phyloP scores from a whole-genome alignment of 2,113 vertebrate species.

The Protomyctophum bolini region DNA sequence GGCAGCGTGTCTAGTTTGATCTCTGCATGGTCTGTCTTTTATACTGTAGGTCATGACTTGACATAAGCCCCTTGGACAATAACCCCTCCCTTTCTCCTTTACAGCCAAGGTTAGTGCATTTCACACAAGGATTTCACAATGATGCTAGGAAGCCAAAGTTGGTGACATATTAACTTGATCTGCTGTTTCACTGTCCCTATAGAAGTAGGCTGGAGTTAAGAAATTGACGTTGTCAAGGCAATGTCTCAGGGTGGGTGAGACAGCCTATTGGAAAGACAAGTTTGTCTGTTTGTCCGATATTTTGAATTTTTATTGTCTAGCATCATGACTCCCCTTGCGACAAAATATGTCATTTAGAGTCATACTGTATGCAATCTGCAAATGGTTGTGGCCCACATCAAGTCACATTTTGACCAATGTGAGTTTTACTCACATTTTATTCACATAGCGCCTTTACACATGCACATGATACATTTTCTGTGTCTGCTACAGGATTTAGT shows the following conservation, averaged over 20 bases:
- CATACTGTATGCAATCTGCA: background rate
- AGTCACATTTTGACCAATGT: conserved; percentile 48
- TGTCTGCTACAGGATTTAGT: background rate
- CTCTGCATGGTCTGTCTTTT: conserved; percentile 47
- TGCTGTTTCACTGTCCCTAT: conserved; percentile 28
- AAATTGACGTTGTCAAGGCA: conserved; percentile 47
- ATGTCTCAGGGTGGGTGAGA: conserved; percentile 3
- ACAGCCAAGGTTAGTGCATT: conserved; percentile 35
- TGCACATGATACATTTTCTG: conserved; percentile 12
- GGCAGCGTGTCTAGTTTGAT: conserved; percentile 38
- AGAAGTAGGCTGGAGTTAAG: conserved; percentile 18
- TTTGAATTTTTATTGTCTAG: background rate
- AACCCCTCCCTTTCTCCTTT: conserved; percentile 52
- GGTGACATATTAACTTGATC: conserved; percentile 72
- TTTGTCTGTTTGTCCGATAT: background rate
- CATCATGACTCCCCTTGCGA: background rate
- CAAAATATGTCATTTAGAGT: background rate
- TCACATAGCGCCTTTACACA: conserved; percentile 26
- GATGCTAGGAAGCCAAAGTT: conserved; percentile 42
- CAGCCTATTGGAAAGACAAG: conserved; percentile 18
- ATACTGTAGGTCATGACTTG: conserved; percentile 49
- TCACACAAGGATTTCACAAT: conserved; percentile 58
- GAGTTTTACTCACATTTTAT: conserved; percentile 10
- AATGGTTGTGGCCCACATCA: background rate
- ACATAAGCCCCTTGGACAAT: conserved; percentile 62